Evolutionary conservation across 2,113 vertebrate genomes (phyloP).

Genomic region (Hippolais icterina): DNA sequence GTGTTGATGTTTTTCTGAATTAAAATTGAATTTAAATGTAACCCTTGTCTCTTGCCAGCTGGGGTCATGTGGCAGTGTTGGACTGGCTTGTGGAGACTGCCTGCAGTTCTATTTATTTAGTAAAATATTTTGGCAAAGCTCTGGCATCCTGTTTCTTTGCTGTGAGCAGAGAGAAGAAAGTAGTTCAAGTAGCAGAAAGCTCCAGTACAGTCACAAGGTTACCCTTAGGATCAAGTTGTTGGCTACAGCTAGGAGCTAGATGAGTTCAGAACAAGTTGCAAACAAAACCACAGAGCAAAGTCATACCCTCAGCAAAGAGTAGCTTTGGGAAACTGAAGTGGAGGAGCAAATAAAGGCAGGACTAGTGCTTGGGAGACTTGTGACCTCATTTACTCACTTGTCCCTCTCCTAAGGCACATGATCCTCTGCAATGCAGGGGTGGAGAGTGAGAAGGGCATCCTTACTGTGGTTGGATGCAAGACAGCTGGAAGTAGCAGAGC

Average conservation of each 20-base stretch:
- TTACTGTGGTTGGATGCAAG: not conserved
- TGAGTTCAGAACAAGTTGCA: not conserved
- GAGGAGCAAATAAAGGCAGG: not conserved
- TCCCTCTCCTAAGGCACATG: not conserved
- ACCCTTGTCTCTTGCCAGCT: not conserved
- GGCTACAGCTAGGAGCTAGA: not conserved
- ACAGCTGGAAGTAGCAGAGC: not conserved
- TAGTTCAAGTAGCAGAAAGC: not conserved
- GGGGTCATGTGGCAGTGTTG: not conserved
- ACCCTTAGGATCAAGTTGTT: not conserved
- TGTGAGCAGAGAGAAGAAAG: not conserved
- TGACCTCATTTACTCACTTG: not conserved
- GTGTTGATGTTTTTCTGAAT: constrained; percentile 49
- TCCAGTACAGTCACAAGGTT: not conserved
- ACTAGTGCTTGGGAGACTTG: not conserved
- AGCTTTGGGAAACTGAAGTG: not conserved
- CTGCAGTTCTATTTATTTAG: constrained; percentile 42
- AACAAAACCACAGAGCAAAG: not conserved
- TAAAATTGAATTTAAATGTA: constrained; percentile 37
- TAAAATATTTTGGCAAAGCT: constrained; percentile 47
- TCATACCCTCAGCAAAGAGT: not conserved
- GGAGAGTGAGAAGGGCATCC: not conserved
- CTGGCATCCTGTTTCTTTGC: constrained; percentile 5
- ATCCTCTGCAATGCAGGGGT: not conserved
- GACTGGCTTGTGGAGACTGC: constrained; percentile 21